phyloP scores from a whole-genome alignment of 1,140 invertebrate species.

The Chironomus tepperi region DNA sequence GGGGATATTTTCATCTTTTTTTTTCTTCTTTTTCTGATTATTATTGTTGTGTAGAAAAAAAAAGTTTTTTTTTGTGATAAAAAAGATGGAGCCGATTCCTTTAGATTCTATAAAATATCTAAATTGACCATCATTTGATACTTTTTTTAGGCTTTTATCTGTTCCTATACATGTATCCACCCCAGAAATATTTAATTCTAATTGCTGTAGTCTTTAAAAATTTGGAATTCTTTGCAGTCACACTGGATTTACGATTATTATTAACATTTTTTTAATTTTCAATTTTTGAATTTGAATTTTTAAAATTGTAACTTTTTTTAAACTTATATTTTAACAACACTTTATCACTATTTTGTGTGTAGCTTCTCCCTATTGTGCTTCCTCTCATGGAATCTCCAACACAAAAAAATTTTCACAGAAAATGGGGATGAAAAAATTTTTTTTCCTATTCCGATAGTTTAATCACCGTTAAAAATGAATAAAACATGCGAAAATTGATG shows the following conservation, averaged over 20 bases:
- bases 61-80: conserved; percentile 3
- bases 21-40: neutral
- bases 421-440: neutral
- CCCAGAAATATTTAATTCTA: too few species aligned
- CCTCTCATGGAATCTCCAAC: neutral
- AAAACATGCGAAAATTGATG: neutral
- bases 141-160: neutral
- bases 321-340: neutral
- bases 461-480: neutral
- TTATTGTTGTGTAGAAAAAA: neutral
- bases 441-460: neutral
- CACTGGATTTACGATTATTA: neutral
- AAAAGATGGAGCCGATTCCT: conserved; percentile 5
- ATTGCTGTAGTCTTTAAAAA: neutral
- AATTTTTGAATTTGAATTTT: neutral
- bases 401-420: neutral
- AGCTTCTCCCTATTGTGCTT: neutral
- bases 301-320: neutral
- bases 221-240: neutral
- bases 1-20: neutral
- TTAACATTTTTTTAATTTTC: conserved; percentile 9
- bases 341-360: conserved; percentile 22
- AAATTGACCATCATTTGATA: neutral
- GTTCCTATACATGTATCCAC: too few species aligned
- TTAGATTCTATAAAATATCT: neutral